Evolutionary conservation across 2,113 vertebrate genomes (phyloP).

Genomic region (Pluvianellus socialis): DNA sequence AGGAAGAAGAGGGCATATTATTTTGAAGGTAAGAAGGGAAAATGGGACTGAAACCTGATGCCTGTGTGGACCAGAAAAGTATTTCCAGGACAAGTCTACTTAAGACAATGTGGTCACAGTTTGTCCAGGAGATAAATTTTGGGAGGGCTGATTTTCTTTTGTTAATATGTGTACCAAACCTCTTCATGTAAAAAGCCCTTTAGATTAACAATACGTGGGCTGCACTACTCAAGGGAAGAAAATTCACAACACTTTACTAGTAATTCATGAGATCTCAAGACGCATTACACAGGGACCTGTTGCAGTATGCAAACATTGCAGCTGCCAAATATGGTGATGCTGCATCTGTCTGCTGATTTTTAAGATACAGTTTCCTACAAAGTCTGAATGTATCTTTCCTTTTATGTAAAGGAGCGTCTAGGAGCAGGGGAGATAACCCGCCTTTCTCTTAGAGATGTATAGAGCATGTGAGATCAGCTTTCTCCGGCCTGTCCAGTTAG

Average conservation of each 20-base stretch:
- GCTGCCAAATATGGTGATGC: background rate
- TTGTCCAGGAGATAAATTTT: background rate
- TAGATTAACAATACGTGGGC: background rate
- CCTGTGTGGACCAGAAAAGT: background rate
- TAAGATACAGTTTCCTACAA: background rate
- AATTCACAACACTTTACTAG: background rate
- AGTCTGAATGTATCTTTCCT: background rate
- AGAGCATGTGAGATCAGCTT: background rate
- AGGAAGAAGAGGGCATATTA: conserved; percentile 39
- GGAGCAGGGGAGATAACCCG: background rate
- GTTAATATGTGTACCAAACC: background rate
- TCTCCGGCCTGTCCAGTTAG: background rate
- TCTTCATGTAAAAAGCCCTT: background rate
- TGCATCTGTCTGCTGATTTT: background rate
- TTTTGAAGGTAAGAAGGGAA: background rate
- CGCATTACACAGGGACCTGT: background rate
- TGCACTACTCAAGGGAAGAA: background rate
- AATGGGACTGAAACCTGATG: background rate
- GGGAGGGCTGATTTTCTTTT: background rate
- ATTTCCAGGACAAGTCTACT: background rate
- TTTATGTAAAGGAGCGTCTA: background rate
- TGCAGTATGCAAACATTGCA: background rate
- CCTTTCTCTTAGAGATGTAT: background rate
- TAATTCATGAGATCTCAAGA: background rate
- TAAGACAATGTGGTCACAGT: background rate